These are phyloP conservation scores for Cheilosia urbana DNA, from an alignment of 2,888 invertebrate genomes.

Conservation along the genomic window DNA sequence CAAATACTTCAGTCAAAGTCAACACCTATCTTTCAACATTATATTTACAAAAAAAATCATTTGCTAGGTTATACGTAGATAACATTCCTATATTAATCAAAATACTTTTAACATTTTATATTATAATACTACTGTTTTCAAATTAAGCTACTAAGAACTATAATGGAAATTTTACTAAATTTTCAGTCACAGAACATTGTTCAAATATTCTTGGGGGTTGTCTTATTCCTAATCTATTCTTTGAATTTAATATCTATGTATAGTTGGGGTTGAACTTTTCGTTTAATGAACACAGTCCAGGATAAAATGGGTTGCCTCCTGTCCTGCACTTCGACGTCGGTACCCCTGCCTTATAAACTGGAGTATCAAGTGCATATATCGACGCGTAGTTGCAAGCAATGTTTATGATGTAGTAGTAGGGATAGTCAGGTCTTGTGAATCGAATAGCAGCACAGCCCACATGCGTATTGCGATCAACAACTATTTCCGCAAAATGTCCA, in stretches of 20 bases:
- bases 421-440: conserved; percentile 80
- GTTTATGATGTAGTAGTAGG: conserved; percentile 80
- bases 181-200: conserved; percentile 34
- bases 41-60: too few species aligned
- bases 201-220: conserved; percentile 6
- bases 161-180: too few species aligned
- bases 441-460: conserved; percentile 83
- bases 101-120: background rate
- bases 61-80: too few species aligned
- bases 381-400: conserved; percentile 83
- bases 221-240: background rate
- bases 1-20: too few species aligned
- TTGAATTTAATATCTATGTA: conserved; percentile 18
- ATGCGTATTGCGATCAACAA: conserved; percentile 82
- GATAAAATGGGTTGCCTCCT: conserved; percentile 80
- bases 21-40: too few species aligned
- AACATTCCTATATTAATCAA: background rate
- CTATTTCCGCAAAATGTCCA: conserved; percentile 82
- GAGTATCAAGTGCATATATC: conserved; percentile 80
- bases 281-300: conserved; percentile 80
- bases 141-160: background rate
- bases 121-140: conserved; percentile 18
- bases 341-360: conserved; percentile 80
- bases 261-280: conserved; percentile 82
- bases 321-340: conserved; percentile 81